Evolutionary conservation across 2,888 invertebrate species (phyloP), one percentile per base, ranked within the genome.

Genomic region (Schrankia costaestrigalis): DNA sequence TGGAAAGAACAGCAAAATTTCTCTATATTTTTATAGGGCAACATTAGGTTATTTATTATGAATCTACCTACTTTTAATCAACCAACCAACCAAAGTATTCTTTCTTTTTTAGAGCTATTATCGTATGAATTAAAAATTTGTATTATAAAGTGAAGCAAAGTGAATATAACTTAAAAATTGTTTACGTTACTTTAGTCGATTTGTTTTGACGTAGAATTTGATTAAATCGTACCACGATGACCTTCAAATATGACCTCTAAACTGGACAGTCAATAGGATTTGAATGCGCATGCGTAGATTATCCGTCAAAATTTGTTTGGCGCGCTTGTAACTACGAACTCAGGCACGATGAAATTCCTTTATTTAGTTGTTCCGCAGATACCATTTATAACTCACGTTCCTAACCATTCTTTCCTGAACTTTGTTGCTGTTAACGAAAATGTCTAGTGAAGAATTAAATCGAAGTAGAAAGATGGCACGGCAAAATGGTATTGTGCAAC

Each of bases 401-500:
- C 34, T 56, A 50, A 43, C 36, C 35, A 36, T 52, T 51, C 49
- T 41, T 46, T 37, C 50, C 33, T 25, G 47, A 43, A 46, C 35
- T 53, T 56, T 31, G 45, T 47, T 41, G 44, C 35, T 65, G 56
- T 25, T 54, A 57, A 53, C 63, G 58, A 78, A 72, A 66, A 87
- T 86, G 86, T 85, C 80, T 55, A 75, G 66, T 68, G 67, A 69
- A 47, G 71, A 79, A 60, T 59, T 71, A 41, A 45, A 57, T 44
- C 64, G 43, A 46, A 73, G 58, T 45, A 71, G 67, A 63, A 77
- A 71, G 65, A 89, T 89, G 80, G 86, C 90, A 54, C 89, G 91
- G 32, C 93, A 94, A 75, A 95, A 95, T 88, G 93, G 93, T 58
- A 93, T 97, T 65, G 94, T 97, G 53, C 97, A 96, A 86, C 96